phyloP scores from a whole-genome alignment of 2,797 vertebrate species.

The Ibycter americanus region DNA sequence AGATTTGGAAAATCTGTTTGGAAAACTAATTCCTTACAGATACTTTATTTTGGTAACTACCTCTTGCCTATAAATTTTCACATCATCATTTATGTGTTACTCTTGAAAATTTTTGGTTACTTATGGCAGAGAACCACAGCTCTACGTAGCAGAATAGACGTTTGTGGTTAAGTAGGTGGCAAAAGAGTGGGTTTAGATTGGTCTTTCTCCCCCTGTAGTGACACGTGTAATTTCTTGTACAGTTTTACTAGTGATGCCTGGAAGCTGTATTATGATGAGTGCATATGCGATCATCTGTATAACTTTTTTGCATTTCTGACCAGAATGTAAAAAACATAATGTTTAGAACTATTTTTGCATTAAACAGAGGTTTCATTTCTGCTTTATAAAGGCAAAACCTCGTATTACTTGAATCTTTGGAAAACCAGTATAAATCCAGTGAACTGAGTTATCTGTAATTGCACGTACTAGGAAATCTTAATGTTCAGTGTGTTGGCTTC shows the following conservation, averaged over 20 bases:
- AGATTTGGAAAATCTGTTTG: background rate
- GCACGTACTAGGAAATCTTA: background rate
- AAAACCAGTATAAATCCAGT: background rate
- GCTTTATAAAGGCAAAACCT: background rate
- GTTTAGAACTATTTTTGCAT: background rate
- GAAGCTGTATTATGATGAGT: background rate
- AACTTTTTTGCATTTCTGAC: background rate
- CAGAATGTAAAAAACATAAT: background rate
- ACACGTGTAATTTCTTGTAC: background rate
- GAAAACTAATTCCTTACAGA: background rate
- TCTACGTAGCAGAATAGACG: background rate
- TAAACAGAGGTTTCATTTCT: background rate
- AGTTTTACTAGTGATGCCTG: background rate
- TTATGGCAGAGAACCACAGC: fast-evolving
- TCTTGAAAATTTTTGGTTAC: background rate
- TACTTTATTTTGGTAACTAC: background rate
- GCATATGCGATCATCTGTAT: background rate
- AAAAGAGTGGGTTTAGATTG: background rate
- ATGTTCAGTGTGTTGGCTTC: background rate
- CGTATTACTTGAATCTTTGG: background rate
- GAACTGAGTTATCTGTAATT: background rate
- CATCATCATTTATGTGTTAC: background rate
- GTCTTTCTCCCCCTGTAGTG: constrained; percentile 34
- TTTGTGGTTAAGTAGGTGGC: background rate
- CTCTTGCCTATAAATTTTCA: background rate